These are phyloP conservation scores for Agrotis exclamationis DNA, from an alignment of 2,888 invertebrate genomes.

Conservation along the genomic window DNA sequence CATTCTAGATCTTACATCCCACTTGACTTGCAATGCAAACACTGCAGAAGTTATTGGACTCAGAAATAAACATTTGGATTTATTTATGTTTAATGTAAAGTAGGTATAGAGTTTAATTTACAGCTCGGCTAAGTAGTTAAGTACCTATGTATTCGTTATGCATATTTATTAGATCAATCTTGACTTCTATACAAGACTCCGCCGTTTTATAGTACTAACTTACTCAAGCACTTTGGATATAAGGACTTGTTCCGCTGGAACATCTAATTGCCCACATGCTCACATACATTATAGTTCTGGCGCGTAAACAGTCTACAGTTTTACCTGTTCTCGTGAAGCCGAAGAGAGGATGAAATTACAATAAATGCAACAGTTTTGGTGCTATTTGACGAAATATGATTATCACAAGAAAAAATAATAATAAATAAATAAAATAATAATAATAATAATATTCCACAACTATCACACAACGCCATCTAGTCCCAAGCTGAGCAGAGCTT, in stretches of 20 bases:
- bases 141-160: neutral
- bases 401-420: too few species aligned
- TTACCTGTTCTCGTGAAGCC: neutral
- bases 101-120: neutral
- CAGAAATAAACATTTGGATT: slow-evolving; percentile 8
- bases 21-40: slow-evolving; percentile 9
- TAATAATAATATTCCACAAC: too few species aligned
- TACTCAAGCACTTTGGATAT: neutral
- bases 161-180: neutral
- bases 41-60: slow-evolving; percentile 11
- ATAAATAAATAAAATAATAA: too few species aligned
- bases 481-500: too few species aligned
- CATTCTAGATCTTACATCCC: neutral
- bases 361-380: neutral
- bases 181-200: neutral
- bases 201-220: neutral
- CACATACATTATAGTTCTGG: too few species aligned
- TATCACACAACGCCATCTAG: too few species aligned
- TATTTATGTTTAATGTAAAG: slow-evolving; percentile 17
- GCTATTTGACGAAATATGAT: neutral
- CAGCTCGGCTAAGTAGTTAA: neutral
- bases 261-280: too few species aligned
- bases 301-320: neutral
- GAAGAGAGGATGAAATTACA: neutral
- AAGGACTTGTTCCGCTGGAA: neutral